Conservation (phyloP, 2,797 vertebrate species). For the Spinus olivaceus region DNA sequence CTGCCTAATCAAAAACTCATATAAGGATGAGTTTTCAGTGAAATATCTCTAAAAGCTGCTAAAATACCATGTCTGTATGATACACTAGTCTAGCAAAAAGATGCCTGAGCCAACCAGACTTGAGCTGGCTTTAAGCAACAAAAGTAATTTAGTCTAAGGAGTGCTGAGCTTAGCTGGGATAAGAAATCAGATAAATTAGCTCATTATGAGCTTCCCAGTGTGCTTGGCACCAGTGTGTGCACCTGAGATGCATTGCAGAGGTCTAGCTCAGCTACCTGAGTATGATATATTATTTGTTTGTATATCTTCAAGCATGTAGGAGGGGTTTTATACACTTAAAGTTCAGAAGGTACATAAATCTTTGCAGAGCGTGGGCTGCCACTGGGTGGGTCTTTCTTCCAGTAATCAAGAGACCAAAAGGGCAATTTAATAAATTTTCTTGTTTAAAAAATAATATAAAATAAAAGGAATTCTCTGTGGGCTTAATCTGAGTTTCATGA, state of each 20-base stretch:
- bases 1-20: not conserved
- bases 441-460: not conserved
- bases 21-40: not conserved
- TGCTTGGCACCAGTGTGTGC: not conserved
- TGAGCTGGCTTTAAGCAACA: not conserved
- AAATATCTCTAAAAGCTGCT: not conserved
- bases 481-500: not conserved
- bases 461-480: not conserved
- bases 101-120: not conserved
- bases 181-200: not conserved
- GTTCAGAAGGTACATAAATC: not conserved
- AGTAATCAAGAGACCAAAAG: not conserved
- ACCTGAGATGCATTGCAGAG: not conserved
- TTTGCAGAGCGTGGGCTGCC: not conserved
- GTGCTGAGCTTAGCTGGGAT: not conserved
- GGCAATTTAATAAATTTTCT: not conserved
- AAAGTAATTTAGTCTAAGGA: not conserved
- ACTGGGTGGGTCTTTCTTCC: not conserved
- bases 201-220: not conserved
- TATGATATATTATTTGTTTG: not conserved
- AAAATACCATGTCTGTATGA: not conserved
- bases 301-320: not conserved
- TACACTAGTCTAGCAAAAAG: not conserved
- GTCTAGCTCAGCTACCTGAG: not conserved
- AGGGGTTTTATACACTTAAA: not conserved